These are phyloP conservation scores for Pheosia tremula DNA, from an alignment of 2,888 invertebrate species.

Conservation along the genomic window DNA sequence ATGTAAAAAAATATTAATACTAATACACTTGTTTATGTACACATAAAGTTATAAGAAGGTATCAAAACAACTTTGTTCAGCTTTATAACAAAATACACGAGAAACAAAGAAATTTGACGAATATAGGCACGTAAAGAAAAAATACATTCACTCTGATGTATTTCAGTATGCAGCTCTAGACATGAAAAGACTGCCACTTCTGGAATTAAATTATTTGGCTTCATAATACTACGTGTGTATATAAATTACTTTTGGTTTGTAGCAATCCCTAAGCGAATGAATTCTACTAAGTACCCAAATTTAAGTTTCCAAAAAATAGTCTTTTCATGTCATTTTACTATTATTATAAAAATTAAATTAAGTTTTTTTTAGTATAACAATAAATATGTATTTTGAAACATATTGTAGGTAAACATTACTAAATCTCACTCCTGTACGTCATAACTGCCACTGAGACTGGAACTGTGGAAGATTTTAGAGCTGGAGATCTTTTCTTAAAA, in stretches of 20 bases:
- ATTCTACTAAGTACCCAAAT: constrained; percentile 15
- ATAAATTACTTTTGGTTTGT: constrained; percentile 24
- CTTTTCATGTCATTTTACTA: constrained; percentile 9
- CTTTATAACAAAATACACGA: constrained; percentile 13
- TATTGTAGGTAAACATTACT: neutral
- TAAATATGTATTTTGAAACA: neutral
- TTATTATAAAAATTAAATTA: neutral
- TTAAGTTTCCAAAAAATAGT: constrained; percentile 9
- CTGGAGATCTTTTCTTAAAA: too few species aligned
- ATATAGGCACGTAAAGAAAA: neutral
- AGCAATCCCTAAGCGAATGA: constrained; percentile 15
- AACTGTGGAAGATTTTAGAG: neutral
- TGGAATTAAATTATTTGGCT: constrained; percentile 22
- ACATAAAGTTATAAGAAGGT: constrained; percentile 25
- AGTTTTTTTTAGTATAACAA: neutral
- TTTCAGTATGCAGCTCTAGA: constrained; percentile 10
- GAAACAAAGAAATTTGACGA: neutral
- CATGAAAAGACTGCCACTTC: constrained; percentile 11
- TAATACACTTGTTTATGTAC: constrained; percentile 9
- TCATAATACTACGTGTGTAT: constrained; percentile 26
- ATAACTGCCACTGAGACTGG: constrained; percentile 1
- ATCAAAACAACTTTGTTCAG: constrained; percentile 22
- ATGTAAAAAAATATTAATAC: constrained; percentile 1
- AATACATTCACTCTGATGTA: constrained; percentile 6
- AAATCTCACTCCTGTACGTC: neutral